Percentiles rank a stretch among this genome's conserved stretches.
Conservation (phyloP, 2,113 vertebrate species). For the Tenebrosternarchus preto region DNA sequence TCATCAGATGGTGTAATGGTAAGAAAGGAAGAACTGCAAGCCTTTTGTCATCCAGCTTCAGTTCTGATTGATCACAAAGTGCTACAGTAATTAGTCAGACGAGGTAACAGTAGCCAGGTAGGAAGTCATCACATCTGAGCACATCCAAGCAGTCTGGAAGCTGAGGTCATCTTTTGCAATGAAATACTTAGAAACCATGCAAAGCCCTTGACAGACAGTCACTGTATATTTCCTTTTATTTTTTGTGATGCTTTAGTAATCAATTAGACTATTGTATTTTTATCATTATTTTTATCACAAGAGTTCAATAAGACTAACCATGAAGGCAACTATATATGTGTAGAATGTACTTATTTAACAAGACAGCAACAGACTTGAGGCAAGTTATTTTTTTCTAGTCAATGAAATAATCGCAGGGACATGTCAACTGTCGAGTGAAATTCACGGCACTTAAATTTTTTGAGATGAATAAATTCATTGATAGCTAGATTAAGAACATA, state of each 20-base stretch:
- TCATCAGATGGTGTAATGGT: constrained; percentile 71
- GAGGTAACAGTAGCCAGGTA: not conserved
- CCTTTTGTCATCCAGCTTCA: constrained; percentile 39
- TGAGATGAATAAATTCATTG: not conserved
- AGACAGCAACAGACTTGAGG: not conserved
- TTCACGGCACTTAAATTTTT: not conserved
- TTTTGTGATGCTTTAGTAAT: not conserved
- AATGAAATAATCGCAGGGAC: not conserved
- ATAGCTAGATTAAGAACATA: not conserved
- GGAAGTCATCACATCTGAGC: constrained; percentile 15
- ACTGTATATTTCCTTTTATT: not conserved
- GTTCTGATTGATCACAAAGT: constrained; percentile 35
- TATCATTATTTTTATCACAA: no score
- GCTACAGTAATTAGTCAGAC: constrained; percentile 43
- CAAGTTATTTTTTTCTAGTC: not conserved
- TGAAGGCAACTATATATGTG: not conserved
- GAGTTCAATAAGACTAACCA: not conserved
- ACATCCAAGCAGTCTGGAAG: constrained; percentile 2
- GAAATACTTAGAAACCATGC: not conserved
- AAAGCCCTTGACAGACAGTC: not conserved
- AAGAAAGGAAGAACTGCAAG: constrained; percentile 42
- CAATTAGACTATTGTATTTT: not conserved
- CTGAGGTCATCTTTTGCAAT: not conserved
- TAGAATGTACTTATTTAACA: no score
- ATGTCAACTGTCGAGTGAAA: not conserved